Base-by-base conservation (phyloP, 2,888 invertebrate species). In the Phortica okadai region DNA sequence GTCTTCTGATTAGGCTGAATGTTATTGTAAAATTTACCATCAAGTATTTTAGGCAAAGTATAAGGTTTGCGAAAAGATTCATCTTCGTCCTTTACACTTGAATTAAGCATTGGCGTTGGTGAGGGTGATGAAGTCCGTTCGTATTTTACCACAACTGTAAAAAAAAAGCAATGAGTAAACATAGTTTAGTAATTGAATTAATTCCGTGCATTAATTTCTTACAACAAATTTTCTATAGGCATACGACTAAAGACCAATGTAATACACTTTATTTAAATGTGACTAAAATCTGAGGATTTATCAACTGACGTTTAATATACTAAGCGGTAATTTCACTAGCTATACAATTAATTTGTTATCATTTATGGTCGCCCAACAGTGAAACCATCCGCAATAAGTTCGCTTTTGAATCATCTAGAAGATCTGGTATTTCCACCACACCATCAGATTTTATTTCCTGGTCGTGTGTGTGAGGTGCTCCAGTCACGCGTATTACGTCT, bases 401-500 rank as follows among this genome's bases (percentile, higher is more conserved):
- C 8, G 86, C 82, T 45, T 89, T 83, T 6, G 84, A 76, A 10
- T 90, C 90, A 54, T 90, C 90, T 11, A 89, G 79, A 72, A 90
- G 82, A 74, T 90, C 90, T 6, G 84, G 84, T 25, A 90, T 79
- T 41, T 90, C 90, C 10, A 90, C 85, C 1, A 89, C 80, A 16
- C 80, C 82, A 33, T 90, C 89, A 0, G 85, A 78, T 84, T 87
- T 89, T 45, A 91, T 83, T 80, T 91, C 91, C 1, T 90, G 90
- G 14, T 88, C 89, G 66, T 91, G 91, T 0, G 91, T 90, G 76
- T 91, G 91, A 4, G 91, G 91, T 2, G 91, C 82, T 3, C 91
- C 91, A 16, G 91, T 87, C 2, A 91, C 87, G 0, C 91, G 87
- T 45, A 91, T 83, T 0, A 89, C 86, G 0, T 89, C 88, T 76